Base-by-base conservation (phyloP, 1,140 invertebrate species). In the Hypsibius dujardini region DNA sequence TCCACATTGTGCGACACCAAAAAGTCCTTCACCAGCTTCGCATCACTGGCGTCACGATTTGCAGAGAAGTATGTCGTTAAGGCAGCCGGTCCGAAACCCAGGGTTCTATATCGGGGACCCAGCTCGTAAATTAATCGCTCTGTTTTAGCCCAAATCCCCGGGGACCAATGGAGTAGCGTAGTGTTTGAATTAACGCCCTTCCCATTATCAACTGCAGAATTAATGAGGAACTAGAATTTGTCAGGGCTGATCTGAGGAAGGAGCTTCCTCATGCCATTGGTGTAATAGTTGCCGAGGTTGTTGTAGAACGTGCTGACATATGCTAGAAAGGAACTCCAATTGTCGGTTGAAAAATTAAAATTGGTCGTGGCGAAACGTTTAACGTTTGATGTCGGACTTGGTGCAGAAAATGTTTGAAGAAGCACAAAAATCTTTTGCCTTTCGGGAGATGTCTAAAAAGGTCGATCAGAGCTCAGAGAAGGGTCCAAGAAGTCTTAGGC, bases 191-290 rank as follows among this genome's bases (percentile, higher is more conserved):
- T 56, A 56, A n/a, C 50, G 3, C 62, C 42, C 12, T 3, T 42
- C 12, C 42, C 47, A 28, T 28, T 28, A 28, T 28, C 28, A 28
- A 28, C 28, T 28, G 28, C 28, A 28, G 28, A 28, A 28, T 46
- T n/a, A 46, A 56, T 40, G 40, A 69, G 42, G 12, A 2, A 73
- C 7, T 69, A 3, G 42, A 73, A 14, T 46, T 62, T 72, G 75
- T 80, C 79, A 76, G 84, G 81, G 1, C 86, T 78, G 15, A 95
- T 77, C 77, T 88, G 88, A 14, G 93, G 93, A 75, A 96, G 85
- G 76, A 96, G 88, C 82, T 97, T 97, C 46, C 86, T 88, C 79
- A 95, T 92, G 7, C 92, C 92, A 84, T 94, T 94, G 28, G 87
- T 85, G 79, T 93, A 94, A 78, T 95, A 97, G 80, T 97, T 96